Conservation (phyloP, 2,888 invertebrate species). For the Orthosia gothica region DNA sequence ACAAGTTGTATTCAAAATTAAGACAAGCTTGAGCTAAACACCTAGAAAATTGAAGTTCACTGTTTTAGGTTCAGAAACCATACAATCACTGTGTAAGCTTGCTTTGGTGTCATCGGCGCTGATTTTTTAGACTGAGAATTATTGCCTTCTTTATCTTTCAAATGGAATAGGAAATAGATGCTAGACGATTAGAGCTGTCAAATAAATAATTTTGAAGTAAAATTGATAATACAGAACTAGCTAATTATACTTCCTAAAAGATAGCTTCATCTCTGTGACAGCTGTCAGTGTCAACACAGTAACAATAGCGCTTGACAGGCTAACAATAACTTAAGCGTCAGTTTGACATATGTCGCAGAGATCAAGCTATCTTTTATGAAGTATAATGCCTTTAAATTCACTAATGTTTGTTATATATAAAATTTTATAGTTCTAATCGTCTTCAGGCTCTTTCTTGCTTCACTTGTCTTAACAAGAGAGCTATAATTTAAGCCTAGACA, state of each 20-base stretch:
- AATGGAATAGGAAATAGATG: not conserved
- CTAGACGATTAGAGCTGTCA: not conserved
- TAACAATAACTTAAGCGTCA: too few species aligned
- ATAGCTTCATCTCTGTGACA: too few species aligned
- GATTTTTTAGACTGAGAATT: not conserved
- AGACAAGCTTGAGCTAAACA: conserved; percentile 33
- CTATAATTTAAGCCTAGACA: not conserved
- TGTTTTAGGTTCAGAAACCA: conserved; percentile 37
- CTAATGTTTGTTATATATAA: not conserved
- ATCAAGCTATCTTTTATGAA: too few species aligned
- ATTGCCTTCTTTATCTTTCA: not conserved
- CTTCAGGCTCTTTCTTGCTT: not conserved
- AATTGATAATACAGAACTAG: too few species aligned
- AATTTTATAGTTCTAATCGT: not conserved
- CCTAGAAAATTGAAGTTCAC: not conserved
- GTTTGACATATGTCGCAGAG: too few species aligned
- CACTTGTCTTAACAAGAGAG: not conserved
- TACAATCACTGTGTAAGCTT: conserved; percentile 48
- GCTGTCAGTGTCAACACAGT: too few species aligned
- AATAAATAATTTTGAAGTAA: not conserved
- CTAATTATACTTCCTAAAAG: too few species aligned
- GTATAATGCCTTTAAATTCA: not conserved
- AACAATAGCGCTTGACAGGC: too few species aligned
- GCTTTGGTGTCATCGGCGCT: conserved; percentile 29
- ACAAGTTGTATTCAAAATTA: conserved; percentile 24